Conservation (phyloP, 2,888 invertebrate species). For the Drosophila mulleri region DNA sequence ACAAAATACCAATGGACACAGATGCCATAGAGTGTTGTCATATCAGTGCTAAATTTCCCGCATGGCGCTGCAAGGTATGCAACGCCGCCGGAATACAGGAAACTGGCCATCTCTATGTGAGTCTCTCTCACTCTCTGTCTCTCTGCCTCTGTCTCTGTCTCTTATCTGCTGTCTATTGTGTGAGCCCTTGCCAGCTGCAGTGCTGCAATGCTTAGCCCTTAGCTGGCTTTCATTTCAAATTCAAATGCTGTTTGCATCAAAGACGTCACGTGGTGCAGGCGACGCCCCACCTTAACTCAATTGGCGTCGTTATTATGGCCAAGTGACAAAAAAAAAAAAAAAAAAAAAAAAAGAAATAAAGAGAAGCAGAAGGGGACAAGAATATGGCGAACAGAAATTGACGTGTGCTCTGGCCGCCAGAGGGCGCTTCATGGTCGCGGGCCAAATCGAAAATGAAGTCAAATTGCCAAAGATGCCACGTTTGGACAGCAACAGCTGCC, state of each 20-base stretch:
- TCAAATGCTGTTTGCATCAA: constrained; percentile 79
- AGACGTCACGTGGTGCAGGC: constrained; percentile 43
- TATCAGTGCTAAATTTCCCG: constrained; percentile 71
- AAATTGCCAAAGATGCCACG: constrained; percentile 68
- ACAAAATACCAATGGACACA: constrained; percentile 78
- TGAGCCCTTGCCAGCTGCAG: constrained; percentile 29
- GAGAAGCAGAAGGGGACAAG: not conserved
- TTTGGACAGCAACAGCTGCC: constrained; percentile 56
- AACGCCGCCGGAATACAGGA: too few relatives aligned
- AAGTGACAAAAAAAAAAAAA: constrained; percentile 43
- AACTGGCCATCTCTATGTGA: too few relatives aligned
- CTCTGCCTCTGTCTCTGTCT: not conserved
- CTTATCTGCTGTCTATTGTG: constrained; percentile 1
- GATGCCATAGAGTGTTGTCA: constrained; percentile 59
- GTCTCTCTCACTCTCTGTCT: not conserved
- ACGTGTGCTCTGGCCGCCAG: constrained; percentile 41
- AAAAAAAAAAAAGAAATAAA: not conserved
- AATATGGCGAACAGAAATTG: constrained; percentile 1
- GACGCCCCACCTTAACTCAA: constrained; percentile 2
- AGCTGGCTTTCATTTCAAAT: constrained; percentile 74
- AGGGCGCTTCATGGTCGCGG: constrained; percentile 38
- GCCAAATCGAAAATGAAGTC: constrained; percentile 66
- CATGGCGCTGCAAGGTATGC: constrained; percentile 70
- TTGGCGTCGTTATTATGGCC: constrained; percentile 19
- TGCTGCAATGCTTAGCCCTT: constrained; percentile 31